A percentile compares a stretch with the other conserved stretches of the same genome.
phyloP scores from a whole-genome alignment of 2,797 vertebrate genomes.

The Parauchenoglanis punctatus region DNA sequence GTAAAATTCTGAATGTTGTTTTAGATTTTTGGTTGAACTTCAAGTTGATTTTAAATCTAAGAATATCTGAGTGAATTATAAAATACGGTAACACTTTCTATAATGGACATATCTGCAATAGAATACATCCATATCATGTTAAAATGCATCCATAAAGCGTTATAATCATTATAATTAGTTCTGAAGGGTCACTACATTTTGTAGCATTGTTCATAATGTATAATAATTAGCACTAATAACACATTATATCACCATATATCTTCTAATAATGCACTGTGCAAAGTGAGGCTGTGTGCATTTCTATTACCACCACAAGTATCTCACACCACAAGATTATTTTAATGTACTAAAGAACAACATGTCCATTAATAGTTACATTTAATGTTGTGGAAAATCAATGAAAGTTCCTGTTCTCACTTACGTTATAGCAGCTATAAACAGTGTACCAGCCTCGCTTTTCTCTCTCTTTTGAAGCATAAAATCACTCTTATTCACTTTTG shows the following conservation, averaged over 20 bases:
- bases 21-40: background rate
- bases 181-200: background rate
- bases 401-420: background rate
- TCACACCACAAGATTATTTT: background rate
- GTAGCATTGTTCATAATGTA: background rate
- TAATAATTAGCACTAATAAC: background rate
- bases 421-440: background rate
- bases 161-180: background rate
- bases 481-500: background rate
- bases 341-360: background rate
- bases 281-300: too few relatives aligned
- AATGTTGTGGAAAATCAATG: background rate
- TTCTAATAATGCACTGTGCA: background rate
- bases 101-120: background rate
- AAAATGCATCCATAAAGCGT: background rate
- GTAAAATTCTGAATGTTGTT: background rate
- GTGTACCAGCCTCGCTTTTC: background rate
- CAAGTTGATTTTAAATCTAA: background rate
- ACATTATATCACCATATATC: background rate
- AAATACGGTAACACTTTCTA: background rate
- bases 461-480: too few relatives aligned
- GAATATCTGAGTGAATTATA: background rate
- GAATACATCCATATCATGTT: background rate
- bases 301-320: background rate
- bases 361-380: background rate